Conservation (phyloP, 2,797 vertebrate genomes). For the Sternotherus odoratus region DNA sequence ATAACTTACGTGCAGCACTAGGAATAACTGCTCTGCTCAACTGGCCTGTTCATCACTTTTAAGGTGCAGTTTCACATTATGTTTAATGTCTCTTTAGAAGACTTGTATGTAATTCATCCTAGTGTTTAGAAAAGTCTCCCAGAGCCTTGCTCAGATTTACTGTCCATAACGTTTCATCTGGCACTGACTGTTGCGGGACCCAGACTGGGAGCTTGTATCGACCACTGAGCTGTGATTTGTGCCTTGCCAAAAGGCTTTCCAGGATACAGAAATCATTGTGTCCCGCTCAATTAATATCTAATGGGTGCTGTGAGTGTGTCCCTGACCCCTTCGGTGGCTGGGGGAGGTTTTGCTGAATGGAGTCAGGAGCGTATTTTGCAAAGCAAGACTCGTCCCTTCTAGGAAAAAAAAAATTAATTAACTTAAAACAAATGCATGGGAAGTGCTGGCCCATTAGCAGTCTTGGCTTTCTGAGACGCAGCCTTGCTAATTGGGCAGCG, state of each 20-base stretch:
- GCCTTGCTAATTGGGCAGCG: slow-evolving; percentile 62
- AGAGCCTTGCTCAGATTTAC: slow-evolving; percentile 58
- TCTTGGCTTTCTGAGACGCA: slow-evolving; percentile 48
- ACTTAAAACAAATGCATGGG: slow-evolving; percentile 72
- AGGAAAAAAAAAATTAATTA: slow-evolving; percentile 75
- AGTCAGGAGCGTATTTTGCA: neutral
- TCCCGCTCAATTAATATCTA: slow-evolving; percentile 64
- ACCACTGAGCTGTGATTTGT: slow-evolving; percentile 49
- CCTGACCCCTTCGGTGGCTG: slow-evolving; percentile 3
- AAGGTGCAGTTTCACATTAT: slow-evolving; percentile 20
- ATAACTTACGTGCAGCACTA: neutral
- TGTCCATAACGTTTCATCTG: neutral
- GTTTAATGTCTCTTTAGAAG: slow-evolving; percentile 28
- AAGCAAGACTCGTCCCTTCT: slow-evolving; percentile 21
- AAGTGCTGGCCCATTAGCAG: slow-evolving; percentile 61
- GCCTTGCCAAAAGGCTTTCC: slow-evolving; percentile 45
- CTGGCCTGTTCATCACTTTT: slow-evolving; percentile 11
- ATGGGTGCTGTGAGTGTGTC: slow-evolving; percentile 26
- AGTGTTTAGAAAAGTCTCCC: slow-evolving; percentile 33
- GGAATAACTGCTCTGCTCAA: neutral
- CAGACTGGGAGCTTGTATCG: neutral
- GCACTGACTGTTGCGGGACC: slow-evolving; percentile 16
- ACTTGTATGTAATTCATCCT: slow-evolving; percentile 17
- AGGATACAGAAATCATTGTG: slow-evolving; percentile 42
- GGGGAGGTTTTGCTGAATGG: neutral